Percentiles rank a stretch among this genome's conserved stretches.
These are phyloP conservation scores for Lepidochrysops patricia DNA, from an alignment of 2,888 invertebrate species.

Conservation along the genomic window DNA sequence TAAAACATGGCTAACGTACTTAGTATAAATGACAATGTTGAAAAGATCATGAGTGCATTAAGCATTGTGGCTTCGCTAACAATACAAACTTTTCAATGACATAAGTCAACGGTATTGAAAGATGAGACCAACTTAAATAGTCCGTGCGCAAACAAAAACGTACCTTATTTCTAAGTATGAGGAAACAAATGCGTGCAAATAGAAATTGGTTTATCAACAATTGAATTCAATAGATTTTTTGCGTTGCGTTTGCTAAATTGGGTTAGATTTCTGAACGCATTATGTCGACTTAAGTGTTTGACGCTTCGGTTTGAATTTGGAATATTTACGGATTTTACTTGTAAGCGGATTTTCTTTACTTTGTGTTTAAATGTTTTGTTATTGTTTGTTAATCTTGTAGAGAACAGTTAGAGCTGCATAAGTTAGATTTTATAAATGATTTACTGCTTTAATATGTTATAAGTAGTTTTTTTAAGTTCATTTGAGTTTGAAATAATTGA, in stretches of 20 bases:
- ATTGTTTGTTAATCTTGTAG: constrained; percentile 2
- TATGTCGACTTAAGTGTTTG: constrained; percentile 41
- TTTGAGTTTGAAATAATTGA: too few relatives aligned
- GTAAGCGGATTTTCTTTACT: constrained; percentile 51
- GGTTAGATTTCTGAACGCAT: constrained; percentile 50
- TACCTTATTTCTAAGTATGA: not conserved
- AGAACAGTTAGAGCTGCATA: not conserved
- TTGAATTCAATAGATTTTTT: constrained; percentile 21
- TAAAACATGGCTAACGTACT: constrained; percentile 38
- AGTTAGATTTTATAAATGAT: not conserved
- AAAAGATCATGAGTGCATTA: constrained; percentile 70
- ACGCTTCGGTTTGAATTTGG: constrained; percentile 39
- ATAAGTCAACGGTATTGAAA: constrained; percentile 51
- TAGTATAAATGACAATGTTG: constrained; percentile 67
- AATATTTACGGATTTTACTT: constrained; percentile 52
- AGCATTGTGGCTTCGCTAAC: constrained; percentile 49
- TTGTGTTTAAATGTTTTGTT: constrained; percentile 31
- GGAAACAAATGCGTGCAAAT: not conserved
- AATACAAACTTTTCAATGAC: constrained; percentile 46
- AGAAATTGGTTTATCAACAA: constrained; percentile 18
- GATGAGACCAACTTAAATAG: constrained; percentile 22
- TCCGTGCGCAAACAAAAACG: not conserved
- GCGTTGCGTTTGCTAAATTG: constrained; percentile 44
- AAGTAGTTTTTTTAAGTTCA: too few relatives aligned
- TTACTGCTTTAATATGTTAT: too few relatives aligned